Conservation (phyloP, 2,113 vertebrate genomes). For the Edolisoma coerulescens region DNA sequence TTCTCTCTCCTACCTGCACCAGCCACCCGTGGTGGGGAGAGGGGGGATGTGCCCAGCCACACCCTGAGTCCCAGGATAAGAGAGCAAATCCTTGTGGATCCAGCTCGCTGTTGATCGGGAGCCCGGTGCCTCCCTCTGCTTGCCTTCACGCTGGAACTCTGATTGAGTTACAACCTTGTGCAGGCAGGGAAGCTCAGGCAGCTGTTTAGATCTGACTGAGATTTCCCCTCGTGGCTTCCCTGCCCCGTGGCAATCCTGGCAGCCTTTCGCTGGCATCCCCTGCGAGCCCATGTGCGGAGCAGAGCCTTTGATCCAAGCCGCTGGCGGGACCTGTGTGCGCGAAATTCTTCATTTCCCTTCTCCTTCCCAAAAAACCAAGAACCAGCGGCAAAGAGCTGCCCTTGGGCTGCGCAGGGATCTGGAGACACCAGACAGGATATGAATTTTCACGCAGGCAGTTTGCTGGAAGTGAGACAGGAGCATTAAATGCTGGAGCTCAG, state of each 20-base stretch:
- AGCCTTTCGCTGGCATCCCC: neutral
- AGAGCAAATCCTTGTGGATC: neutral
- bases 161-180: neutral
- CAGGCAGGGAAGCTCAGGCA: neutral
- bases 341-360: neutral
- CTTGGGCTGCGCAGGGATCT: neutral
- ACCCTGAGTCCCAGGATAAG: neutral
- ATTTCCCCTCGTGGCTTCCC: neutral
- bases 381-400: neutral
- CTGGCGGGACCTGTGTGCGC: fast-evolving
- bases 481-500: neutral
- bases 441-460: neutral
- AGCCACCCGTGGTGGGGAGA: too few species aligned
- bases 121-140: neutral
- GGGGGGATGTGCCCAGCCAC: too few species aligned
- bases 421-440: constrained; percentile 8
- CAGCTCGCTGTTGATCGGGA: fast-evolving
- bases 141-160: neutral
- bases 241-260: neutral
- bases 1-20: too few species aligned
- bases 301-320: neutral
- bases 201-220: neutral
- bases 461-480: neutral
- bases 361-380: neutral
- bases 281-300: fast-evolving